Conservation (phyloP, 2,888 invertebrate species). For the Tinea pellionella region DNA sequence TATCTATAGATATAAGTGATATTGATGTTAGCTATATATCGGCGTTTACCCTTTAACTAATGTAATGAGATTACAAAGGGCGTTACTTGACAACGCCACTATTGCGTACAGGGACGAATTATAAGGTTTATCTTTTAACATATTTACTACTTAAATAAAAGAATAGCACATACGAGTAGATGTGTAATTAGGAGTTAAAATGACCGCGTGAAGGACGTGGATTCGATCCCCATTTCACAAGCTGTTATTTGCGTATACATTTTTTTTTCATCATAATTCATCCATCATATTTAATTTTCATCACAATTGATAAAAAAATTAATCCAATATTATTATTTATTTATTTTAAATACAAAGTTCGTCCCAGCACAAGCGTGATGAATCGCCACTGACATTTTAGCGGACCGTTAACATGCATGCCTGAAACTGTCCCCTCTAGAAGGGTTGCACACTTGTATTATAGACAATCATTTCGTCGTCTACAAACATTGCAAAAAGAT, state of each 20-base stretch:
- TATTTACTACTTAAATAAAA: no score
- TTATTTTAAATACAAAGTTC: conserved; percentile 20
- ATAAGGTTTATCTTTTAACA: not conserved
- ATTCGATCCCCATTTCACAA: no score
- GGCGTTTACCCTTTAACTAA: conserved; percentile 59
- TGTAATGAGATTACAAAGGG: conserved; percentile 63
- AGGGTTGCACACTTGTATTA: conserved; percentile 41
- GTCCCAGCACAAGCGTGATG: conserved; percentile 35
- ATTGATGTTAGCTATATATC: conserved; percentile 47
- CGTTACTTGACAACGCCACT: conserved; percentile 33
- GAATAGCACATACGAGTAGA: no score
- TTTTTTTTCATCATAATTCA: no score
- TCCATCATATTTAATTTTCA: no score
- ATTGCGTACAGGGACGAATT: conserved; percentile 29
- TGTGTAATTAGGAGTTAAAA: no score
- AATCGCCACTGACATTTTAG: conserved; percentile 48
- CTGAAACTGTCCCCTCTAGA: conserved; percentile 19
- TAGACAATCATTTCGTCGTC: conserved; percentile 43
- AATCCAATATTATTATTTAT: no score
- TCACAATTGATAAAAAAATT: no score
- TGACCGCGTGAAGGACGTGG: no score
- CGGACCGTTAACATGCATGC: conserved; percentile 50
- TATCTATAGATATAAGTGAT: conserved; percentile 23
- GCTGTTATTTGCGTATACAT: no score
- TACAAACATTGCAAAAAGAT: conserved; percentile 35